These are phyloP conservation scores for Hyposoter didymator DNA, from an alignment of 2,888 invertebrate species.

Conservation along the genomic window DNA sequence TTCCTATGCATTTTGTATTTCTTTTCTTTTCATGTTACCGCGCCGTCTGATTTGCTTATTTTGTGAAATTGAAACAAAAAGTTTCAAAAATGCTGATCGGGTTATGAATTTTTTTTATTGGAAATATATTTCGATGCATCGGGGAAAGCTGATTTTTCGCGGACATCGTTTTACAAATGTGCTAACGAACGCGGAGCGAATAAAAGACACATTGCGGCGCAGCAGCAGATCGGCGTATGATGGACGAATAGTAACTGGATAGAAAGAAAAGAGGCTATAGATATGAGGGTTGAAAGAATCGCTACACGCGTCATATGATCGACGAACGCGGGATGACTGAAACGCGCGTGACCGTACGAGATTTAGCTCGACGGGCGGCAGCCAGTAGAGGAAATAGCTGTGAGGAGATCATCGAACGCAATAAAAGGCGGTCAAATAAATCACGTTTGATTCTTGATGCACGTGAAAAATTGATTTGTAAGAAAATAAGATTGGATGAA, in stretches of 20 bases:
- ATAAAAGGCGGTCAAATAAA: conserved; percentile 51
- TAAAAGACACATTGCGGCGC: not conserved
- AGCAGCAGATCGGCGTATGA: not conserved
- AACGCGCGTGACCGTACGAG: conserved; percentile 5
- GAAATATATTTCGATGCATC: not conserved
- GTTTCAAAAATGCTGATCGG: not conserved
- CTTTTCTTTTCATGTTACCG: too few relatives aligned
- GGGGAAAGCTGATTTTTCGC: not conserved
- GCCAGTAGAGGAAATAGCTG: conserved; percentile 23
- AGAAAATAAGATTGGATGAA: not conserved
- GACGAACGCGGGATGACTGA: conserved; percentile 6
- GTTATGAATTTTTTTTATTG: not conserved
- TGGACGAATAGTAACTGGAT: not conserved
- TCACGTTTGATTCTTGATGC: conserved; percentile 16
- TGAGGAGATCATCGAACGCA: conserved; percentile 20
- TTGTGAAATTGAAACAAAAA: not conserved
- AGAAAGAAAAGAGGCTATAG: not conserved
- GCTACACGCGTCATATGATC: conserved; percentile 30
- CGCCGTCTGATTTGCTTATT: not conserved
- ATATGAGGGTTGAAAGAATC: conserved; percentile 11
- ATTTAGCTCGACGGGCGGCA: not conserved
- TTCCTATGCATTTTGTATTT: too few relatives aligned
- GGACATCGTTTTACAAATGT: not conserved
- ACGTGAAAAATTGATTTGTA: conserved; percentile 19
- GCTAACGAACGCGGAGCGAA: not conserved